These are phyloP conservation scores for Acomys russatus DNA, from an alignment of 2,797 vertebrate species.

Conservation along the genomic window DNA sequence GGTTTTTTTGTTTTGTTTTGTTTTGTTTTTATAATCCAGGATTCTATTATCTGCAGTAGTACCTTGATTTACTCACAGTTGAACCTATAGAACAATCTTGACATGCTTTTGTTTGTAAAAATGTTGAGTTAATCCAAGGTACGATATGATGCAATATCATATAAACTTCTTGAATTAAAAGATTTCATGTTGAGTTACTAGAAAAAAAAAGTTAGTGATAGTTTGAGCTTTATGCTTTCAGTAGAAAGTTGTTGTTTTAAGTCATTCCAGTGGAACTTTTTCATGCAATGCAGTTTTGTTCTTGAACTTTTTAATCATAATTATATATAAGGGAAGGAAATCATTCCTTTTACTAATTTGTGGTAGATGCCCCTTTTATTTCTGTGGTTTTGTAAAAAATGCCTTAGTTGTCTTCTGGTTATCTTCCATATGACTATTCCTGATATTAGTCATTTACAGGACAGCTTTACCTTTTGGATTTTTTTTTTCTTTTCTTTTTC, in stretches of 20 bases:
- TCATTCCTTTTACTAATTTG: conserved; percentile 36
- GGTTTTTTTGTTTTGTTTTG: neutral
- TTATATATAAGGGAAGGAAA: conserved; percentile 50
- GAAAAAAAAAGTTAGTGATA: conserved; percentile 45
- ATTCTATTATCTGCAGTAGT: conserved; percentile 24
- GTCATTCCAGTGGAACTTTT: conserved; percentile 12
- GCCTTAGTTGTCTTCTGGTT: conserved; percentile 26
- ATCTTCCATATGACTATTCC: neutral
- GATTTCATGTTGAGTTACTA: conserved; percentile 36
- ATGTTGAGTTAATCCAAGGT: conserved; percentile 8
- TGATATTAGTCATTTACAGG: conserved; percentile 45
- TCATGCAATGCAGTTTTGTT: conserved; percentile 36
- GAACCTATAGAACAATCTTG: conserved; percentile 30
- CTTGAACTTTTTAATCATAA: conserved; percentile 28
- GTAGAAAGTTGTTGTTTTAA: conserved; percentile 44
- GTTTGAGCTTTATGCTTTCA: conserved; percentile 21
- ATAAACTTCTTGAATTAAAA: neutral
- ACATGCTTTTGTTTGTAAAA: conserved; percentile 53
- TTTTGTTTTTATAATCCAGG: neutral
- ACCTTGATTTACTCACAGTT: conserved; percentile 39
- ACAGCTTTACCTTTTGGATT: conserved; percentile 45
- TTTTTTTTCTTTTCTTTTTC: too few species aligned
- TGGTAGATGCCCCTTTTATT: conserved; percentile 45
- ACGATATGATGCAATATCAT: neutral
- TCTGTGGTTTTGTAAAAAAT: conserved; percentile 40